phyloP scores from a whole-genome alignment of 2,797 vertebrate genomes.

The Ciconia nigra region DNA sequence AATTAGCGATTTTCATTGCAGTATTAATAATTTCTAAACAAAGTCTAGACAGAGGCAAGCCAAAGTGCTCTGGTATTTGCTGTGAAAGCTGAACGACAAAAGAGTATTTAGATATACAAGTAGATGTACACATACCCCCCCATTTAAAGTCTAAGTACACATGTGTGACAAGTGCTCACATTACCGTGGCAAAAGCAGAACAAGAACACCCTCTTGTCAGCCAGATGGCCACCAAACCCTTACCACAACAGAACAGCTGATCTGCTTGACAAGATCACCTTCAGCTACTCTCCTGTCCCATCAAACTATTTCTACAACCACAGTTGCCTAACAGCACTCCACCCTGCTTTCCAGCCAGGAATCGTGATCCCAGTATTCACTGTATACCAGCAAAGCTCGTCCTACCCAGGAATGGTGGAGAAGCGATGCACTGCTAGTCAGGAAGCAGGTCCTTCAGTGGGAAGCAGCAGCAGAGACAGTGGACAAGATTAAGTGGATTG shows the following conservation, averaged over 20 bases:
- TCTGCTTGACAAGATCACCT: not conserved
- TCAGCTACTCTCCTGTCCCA: not conserved
- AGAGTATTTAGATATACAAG: not conserved
- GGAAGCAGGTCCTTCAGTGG: not conserved
- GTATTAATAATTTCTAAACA: constrained; percentile 13
- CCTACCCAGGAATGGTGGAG: not conserved
- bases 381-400: not conserved
- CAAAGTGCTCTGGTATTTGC: not conserved
- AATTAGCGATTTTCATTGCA: not conserved
- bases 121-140: fast-evolving
- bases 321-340: not conserved
- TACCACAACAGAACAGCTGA: fast-evolving
- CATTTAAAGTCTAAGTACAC: not conserved
- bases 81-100: not conserved
- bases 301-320: fast-evolving
- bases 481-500: not conserved
- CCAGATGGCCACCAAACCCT: not conserved
- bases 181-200: fast-evolving
- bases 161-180: not conserved
- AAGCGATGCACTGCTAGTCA: fast-evolving
- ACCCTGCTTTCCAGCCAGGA: not conserved
- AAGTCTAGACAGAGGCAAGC: constrained; percentile 6
- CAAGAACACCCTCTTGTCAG: not conserved
- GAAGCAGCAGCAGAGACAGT: not conserved
- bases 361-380: fast-evolving